These are phyloP conservation scores for Lampropteryx suffumata DNA, from an alignment of 2,888 invertebrate species.

Conservation along the genomic window DNA sequence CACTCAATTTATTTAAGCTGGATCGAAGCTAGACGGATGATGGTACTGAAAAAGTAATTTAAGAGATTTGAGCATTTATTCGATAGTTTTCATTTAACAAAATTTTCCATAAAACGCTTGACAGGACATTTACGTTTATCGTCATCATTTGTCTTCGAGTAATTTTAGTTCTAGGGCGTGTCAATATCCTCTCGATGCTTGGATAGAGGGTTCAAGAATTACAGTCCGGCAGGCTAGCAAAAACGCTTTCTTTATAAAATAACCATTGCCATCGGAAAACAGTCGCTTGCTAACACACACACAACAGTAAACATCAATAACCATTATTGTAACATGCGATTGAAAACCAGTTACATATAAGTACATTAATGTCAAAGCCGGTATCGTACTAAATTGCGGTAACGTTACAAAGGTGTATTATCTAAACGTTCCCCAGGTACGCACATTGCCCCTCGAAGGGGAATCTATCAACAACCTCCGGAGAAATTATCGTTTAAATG, in stretches of 20 bases:
- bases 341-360: neutral
- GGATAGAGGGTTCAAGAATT: no score
- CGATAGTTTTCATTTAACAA: neutral
- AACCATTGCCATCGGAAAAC: no score
- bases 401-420: conserved; percentile 32
- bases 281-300: no score
- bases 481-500: conserved; percentile 58
- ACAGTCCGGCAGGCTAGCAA: no score
- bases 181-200: no score
- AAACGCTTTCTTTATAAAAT: no score
- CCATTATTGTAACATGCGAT: no score
- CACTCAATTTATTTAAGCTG: conserved; percentile 44
- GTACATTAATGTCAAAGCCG: conserved; percentile 10
- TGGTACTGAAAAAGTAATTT: conserved; percentile 53
- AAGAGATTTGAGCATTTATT: conserved; percentile 35
- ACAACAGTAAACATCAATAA: no score
- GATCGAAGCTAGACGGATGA: conserved; percentile 52
- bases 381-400: conserved; percentile 16
- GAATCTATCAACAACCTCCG: conserved; percentile 29
- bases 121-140: no score
- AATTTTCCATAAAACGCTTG: no score
- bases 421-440: conserved; percentile 23
- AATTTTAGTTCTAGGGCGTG: no score
- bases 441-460: conserved; percentile 28
- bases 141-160: no score